Base-by-base conservation (phyloP, 2,888 invertebrate genomes). In the Drosophila nigricruria region DNA sequence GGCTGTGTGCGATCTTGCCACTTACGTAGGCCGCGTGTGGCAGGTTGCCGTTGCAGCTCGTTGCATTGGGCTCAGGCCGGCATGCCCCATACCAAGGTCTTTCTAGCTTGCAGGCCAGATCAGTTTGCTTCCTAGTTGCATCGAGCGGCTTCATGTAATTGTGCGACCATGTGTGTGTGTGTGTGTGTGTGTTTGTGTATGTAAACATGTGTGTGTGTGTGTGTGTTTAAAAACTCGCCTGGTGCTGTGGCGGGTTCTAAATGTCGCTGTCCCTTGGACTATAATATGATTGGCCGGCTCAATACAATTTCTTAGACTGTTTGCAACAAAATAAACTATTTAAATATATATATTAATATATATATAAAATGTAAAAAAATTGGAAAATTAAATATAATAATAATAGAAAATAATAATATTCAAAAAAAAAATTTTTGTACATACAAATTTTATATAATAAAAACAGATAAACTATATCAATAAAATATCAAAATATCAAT, bases 11-110 rank as follows among this genome's bases (percentile, higher is more conserved):
- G 90, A 89, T 89, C 88, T 89, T 85, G 88, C 85, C 90, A 88
- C 90, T 85, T 88, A 87, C 89, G 87, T 90, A 87, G 90, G 89
- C 86, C 79, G 83, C 78, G 90, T 88, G 89, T 88, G 90, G 87
- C 84, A 88, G 82, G 82, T 81, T 85, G 83, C 82, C 82, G 82
- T 89, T 70, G 60, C 53, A 38, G 53, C 72, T 59, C 65, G 58
- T 76, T 75, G 79, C 77, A 78, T 60, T 80, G 77, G 74, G 67
- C 80, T 67, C 72, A 56, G 50, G 59, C 61, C 56, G 32, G 25
- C 45, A 42, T 52, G 45, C 79, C 70, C 77, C 77, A 82, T 76
- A 82, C 75, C 88, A 89, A 91, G 91, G 89, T 90, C 90, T 88
- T 82, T 75, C 69, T 73, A 63, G 86, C 86, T 82, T 64, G 87